Evolutionary conservation across 2,888 invertebrate genomes (phyloP), one percentile per base, ranked within the genome.

Genomic region (Falcaria lacertinaria): DNA sequence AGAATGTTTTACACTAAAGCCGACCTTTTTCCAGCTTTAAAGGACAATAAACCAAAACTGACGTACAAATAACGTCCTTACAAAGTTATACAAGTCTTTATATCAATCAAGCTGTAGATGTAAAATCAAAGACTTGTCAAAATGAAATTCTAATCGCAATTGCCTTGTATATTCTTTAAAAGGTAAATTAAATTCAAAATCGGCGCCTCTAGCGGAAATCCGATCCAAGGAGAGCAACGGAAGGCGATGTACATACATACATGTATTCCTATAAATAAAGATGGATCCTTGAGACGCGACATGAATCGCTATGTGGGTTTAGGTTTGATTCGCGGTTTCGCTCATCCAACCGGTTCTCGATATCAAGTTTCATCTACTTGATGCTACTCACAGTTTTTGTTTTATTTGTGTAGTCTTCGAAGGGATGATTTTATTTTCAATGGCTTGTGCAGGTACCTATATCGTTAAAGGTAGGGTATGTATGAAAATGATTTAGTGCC

Each of bases 231-330:
- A 35, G 17, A n/a, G 19, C 19, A n/a, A 7, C 35, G 19, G 35
- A 11, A 36, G 1, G 19, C 13, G 5, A 13, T 17, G 17, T 7
- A n/a, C n/a, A n/a, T n/a, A n/a, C 17, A 35, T 11, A 36, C 13
- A 13, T 36, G 17, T 11, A 17, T 35, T 17, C 35, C 34, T 39
- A 36, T 45, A 45, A 39, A 45, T 45, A 45, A 19, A 43, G 22
- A 34, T 28, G 13, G 34, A 45, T 35, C 42, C 45, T 42, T 45
- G 45, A 38, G 33, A 45, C 42, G 19, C 17, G 39, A 45, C 19
- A 25, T 22, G 45, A 42, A 45, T 45, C 14, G 35, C 35, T 35
- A 36, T n/a, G 19, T n/a, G 19, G 19, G 17, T 36, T 13, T 36
- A 19, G 17, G 17, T 36, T 35, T 13, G 7, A 15, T 36, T 36